Evolutionary conservation across 2,797 vertebrate genomes (phyloP).

Genomic region (Peromyscus attwateri): DNA sequence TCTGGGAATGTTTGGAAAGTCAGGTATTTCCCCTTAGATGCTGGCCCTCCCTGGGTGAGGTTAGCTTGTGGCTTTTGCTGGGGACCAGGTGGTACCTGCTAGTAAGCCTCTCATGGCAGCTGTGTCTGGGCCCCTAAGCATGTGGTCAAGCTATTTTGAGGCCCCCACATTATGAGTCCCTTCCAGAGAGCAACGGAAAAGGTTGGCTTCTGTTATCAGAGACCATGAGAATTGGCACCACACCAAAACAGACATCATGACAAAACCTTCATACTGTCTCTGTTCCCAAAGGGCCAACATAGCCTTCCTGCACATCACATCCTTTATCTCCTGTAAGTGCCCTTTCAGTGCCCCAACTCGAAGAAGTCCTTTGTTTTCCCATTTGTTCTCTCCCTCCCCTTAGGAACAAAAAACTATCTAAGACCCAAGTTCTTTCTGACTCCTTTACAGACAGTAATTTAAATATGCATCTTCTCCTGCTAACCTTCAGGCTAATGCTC

Average conservation of each 20-base stretch:
- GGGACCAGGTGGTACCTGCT: no score
- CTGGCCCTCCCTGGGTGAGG: no score
- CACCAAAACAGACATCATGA: conserved; percentile 38
- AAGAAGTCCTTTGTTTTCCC: background rate
- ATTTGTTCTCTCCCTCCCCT: background rate
- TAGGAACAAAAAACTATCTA: background rate
- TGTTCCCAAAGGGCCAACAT: background rate
- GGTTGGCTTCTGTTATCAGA: background rate
- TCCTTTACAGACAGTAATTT: background rate
- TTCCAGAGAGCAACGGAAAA: conserved; percentile 41
- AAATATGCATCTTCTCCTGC: conserved; percentile 50
- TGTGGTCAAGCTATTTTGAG: no score
- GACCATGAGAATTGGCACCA: background rate
- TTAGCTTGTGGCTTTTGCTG: no score
- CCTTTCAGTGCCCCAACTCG: background rate
- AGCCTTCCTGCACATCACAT: conserved; percentile 41
- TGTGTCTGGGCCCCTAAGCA: no score
- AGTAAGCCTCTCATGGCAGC: no score
- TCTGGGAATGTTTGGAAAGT: no score
- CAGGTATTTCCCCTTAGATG: no score
- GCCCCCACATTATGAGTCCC: background rate
- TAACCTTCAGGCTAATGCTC: conserved; percentile 43
- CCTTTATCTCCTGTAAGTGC: background rate
- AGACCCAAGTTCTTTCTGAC: conserved; percentile 43
- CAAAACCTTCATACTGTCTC: conserved; percentile 22